Evolutionary conservation across 2,888 invertebrate species (phyloP), one percentile per base, ranked within the genome.

Genomic region (Andricus curvator): DNA sequence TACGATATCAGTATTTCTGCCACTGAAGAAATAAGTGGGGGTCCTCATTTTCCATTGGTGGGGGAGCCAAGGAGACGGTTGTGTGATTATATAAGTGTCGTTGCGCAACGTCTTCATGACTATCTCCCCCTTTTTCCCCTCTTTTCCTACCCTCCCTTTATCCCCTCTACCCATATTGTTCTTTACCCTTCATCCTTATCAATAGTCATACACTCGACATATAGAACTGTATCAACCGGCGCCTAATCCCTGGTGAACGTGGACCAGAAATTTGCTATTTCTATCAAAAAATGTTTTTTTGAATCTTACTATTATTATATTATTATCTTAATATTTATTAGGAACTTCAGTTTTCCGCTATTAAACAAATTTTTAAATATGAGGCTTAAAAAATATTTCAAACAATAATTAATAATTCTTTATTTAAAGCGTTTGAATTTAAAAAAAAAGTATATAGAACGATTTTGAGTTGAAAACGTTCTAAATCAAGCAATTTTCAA

Each of bases 41-140:
- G 56, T 20, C 25, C n/a, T 74, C 37, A 11, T 56, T 33, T 51
- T n/a, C 33, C 8, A 74, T 33, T 22, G 17, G 15, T 6, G 48
- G 56, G 25, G 74, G 62, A 25, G 5, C 56, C 74, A 74, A 74
- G 33, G 56, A 74, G 56, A 74, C 74, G 74, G n/a, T 74, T 74
- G 56, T 74, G 33, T 74, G 74, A 56, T 74, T 51, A 74, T 56
- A 56, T 56, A 74, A 74, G 74, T 48, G 70, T n/a, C 29, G 70
- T 74, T 74, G 74, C 74, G 56, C 33, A 74, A 74, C 33, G 33
- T 33, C 74, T 74, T 74, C 51, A 13, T 33, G 37, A 51, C 13
- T n/a, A 56, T 37, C n/a, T 74, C 29, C 74, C 33, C 33, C 11
- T 6, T 41, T 67, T 17, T 5, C 41, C 22, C 68, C 68, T 22